A percentile compares a stretch with the other conserved stretches of the same genome.
Conservation (phyloP, 2,888 invertebrate species). For the Drosophila koepferae region DNA sequence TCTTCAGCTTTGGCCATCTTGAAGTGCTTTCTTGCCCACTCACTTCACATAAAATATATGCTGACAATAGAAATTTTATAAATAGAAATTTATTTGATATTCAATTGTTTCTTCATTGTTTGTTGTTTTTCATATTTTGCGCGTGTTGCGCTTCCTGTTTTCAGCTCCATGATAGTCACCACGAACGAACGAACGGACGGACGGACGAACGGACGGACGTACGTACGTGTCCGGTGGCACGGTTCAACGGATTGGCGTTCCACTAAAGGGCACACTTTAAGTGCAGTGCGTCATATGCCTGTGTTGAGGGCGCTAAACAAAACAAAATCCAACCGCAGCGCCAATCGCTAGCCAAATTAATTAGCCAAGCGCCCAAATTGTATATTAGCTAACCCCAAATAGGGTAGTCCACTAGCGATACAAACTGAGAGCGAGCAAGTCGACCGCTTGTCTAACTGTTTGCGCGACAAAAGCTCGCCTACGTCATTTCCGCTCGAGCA, state of each 20-base stretch:
- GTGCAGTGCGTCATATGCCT: slow-evolving; percentile 47
- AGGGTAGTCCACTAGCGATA: slow-evolving; percentile 20
- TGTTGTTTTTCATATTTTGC: slow-evolving; percentile 44
- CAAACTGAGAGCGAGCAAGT: slow-evolving; percentile 18
- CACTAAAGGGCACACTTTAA: slow-evolving; percentile 37
- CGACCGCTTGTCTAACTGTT: slow-evolving; percentile 57
- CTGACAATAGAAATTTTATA: slow-evolving; percentile 42
- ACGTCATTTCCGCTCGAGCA: slow-evolving; percentile 61
- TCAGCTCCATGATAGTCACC: slow-evolving; percentile 31
- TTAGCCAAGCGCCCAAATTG: slow-evolving; percentile 40
- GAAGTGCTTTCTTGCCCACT: slow-evolving; percentile 27
- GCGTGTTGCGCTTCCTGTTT: slow-evolving; percentile 56
- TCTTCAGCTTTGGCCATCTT: background rate
- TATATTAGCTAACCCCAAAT: slow-evolving; percentile 23
- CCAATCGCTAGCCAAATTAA: slow-evolving; percentile 44
- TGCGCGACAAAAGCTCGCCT: slow-evolving; percentile 32
- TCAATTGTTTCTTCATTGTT: slow-evolving; percentile 39
- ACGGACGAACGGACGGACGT: slow-evolving; percentile 6
- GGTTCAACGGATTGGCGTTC: slow-evolving; percentile 41
- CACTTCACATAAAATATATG: slow-evolving; percentile 20
- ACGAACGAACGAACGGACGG: slow-evolving; percentile 16
- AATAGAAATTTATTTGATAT: slow-evolving; percentile 56
- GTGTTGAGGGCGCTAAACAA: slow-evolving; percentile 14
- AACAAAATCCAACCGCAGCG: slow-evolving; percentile 10
- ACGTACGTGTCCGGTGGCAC: slow-evolving; percentile 40